phyloP scores from a whole-genome alignment of 2,113 vertebrate species.

The Lates calcarifer region DNA sequence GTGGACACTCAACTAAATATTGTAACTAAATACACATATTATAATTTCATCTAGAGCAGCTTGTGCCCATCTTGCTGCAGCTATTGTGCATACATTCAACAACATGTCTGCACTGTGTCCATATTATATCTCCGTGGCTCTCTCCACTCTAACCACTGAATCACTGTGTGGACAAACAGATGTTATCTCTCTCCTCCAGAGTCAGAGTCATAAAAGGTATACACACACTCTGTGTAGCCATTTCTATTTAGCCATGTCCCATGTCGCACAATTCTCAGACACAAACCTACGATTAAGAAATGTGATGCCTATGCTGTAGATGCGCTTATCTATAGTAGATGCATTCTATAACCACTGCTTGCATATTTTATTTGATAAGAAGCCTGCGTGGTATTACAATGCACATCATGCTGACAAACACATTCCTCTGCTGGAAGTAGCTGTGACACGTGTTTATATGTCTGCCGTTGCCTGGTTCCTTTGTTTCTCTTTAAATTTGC shows the following conservation, averaged over 20 bases:
- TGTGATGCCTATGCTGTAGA: neutral
- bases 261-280: neutral
- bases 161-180: neutral
- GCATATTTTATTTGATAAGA: constrained; percentile 22
- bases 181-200: neutral
- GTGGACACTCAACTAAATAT: neutral
- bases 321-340: neutral
- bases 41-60: neutral
- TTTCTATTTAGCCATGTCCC: neutral
- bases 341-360: neutral
- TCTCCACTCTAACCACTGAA: neutral
- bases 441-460: constrained; percentile 25
- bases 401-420: constrained; percentile 26
- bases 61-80: neutral
- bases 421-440: constrained; percentile 27
- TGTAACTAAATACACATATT: no score
- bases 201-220: neutral
- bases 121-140: neutral
- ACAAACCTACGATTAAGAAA: constrained; percentile 19
- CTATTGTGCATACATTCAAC: neutral
- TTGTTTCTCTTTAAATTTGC: constrained; percentile 61
- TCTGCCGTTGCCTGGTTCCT: constrained; percentile 45
- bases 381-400: neutral
- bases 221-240: neutral
- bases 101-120: neutral